Percentiles rank a stretch among this genome's conserved stretches.
Evolutionary conservation across 92 coral and sea anemone genomes (phyloP).

Genomic region (Epizoanthus scotinus): DNA sequence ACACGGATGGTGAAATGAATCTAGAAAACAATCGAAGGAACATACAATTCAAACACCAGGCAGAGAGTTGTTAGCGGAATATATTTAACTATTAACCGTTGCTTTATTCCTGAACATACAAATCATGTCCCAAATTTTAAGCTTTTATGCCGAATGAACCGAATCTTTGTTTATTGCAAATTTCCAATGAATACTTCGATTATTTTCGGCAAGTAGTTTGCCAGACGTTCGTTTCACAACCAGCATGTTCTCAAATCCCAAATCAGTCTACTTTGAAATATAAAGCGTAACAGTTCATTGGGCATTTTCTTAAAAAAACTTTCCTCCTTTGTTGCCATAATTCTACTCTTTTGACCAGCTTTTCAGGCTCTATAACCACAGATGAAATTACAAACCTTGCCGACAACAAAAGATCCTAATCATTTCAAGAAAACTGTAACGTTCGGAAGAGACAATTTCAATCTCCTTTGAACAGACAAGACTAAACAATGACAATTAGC

Average conservation of each 20-base stretch:
- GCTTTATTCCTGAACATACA: background rate
- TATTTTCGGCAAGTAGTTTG: background rate
- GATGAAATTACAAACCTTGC: conserved; percentile 21
- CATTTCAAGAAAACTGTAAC: conserved; percentile 31
- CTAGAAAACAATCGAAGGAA: conserved; percentile 9
- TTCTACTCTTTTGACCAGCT: conserved; percentile 11
- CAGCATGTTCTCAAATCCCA: conserved; percentile 4
- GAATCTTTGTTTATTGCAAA: background rate
- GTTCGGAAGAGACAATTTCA: conserved; percentile 27
- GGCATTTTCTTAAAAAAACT: conserved; percentile 6
- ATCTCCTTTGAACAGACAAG: background rate
- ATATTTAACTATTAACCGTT: background rate
- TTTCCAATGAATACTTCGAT: background rate
- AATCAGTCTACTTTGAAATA: background rate
- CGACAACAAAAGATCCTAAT: conserved; percentile 44
- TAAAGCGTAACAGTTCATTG: conserved; percentile 12
- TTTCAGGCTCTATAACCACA: conserved; percentile 12
- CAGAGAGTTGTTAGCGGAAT: conserved; percentile 9
- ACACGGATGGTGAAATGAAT: conserved; percentile 6
- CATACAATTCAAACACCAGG: background rate
- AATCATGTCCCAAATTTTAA: conserved; percentile 4
- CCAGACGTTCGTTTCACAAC: background rate
- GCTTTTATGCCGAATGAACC: background rate
- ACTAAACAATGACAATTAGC: conserved; percentile 10
- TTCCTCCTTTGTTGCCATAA: background rate